Percentiles rank a stretch among this genome's conserved stretches.
Conservation (phyloP, 2,888 invertebrate genomes). For the Tachina lurida region DNA sequence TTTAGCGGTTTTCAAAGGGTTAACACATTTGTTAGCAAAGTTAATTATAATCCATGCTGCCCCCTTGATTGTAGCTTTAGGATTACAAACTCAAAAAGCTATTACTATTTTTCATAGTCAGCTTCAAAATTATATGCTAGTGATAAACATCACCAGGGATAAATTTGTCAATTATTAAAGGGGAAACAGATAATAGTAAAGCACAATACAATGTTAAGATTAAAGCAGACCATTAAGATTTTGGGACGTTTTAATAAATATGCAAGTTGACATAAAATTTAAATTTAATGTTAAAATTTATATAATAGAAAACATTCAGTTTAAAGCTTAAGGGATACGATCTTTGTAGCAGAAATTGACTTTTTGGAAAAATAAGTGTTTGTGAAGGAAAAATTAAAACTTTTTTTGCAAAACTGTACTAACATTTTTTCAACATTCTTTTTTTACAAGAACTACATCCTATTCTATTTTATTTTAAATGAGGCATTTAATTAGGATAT, state of each 20-base stretch:
- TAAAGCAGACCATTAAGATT: conserved; percentile 31
- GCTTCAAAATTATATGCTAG: conserved; percentile 48
- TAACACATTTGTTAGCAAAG: too few relatives aligned
- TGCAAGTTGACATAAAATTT: too few relatives aligned
- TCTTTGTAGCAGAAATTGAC: too few relatives aligned
- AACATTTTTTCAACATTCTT: too few relatives aligned
- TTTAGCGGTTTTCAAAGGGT: too few relatives aligned
- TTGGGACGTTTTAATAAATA: neutral
- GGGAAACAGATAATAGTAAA: conserved; percentile 15
- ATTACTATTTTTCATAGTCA: conserved; percentile 9
- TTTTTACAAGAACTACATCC: too few relatives aligned
- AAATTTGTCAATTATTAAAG: conserved; percentile 72
- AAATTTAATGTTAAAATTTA: neutral
- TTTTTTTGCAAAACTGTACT: too few relatives aligned
- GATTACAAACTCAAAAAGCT: neutral
- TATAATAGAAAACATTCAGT: neutral
- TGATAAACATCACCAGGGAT: conserved; percentile 67
- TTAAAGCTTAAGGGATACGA: too few relatives aligned
- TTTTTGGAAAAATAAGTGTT: too few relatives aligned
- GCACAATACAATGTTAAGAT: conserved; percentile 26
- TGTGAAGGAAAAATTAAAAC: too few relatives aligned
- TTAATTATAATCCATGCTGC: neutral
- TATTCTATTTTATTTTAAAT: too few relatives aligned
- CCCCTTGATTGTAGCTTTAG: neutral
- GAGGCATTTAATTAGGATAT: too few relatives aligned